Evolutionary conservation across 1,140 invertebrate species (phyloP).

Genomic region (Drosophila sechellia): DNA sequence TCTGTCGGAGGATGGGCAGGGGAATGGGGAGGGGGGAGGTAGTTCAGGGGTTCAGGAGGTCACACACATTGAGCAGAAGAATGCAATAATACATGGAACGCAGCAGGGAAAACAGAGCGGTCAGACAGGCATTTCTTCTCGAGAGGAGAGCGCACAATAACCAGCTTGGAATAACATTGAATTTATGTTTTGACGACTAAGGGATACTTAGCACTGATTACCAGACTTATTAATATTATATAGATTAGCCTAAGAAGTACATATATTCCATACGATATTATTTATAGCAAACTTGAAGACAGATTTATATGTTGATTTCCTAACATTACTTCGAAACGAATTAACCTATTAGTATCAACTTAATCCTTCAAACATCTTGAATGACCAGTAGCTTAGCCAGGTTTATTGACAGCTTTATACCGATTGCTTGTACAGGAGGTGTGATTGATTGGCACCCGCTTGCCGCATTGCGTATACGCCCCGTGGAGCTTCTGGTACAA

Average conservation of each 20-base stretch:
- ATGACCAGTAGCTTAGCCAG: background rate
- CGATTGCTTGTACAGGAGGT: constrained; percentile 16
- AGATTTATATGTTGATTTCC: too few relatives aligned
- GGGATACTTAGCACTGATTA: constrained; percentile 9
- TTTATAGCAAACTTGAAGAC: too few relatives aligned
- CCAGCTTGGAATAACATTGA: constrained; percentile 18
- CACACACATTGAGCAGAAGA: constrained; percentile 68
- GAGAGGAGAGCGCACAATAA: constrained; percentile 15
- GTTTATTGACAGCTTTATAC: background rate
- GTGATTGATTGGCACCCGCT: constrained; percentile 39
- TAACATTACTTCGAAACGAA: too few relatives aligned
- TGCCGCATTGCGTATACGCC: constrained; percentile 36
- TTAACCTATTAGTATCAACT: background rate
- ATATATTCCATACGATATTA: too few relatives aligned
- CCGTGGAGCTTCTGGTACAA: constrained; percentile 10
- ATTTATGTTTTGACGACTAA: constrained; percentile 9
- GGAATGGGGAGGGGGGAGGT: too few relatives aligned
- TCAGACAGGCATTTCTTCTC: constrained; percentile 30
- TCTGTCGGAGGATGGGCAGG: too few relatives aligned
- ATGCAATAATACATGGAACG: constrained; percentile 70
- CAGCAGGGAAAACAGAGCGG: constrained; percentile 39
- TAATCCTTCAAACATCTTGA: background rate
- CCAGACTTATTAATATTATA: background rate
- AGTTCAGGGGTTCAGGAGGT: background rate
- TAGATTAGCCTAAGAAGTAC: background rate